Conservation (phyloP, 64 coral and sea anemone species). For the Stichodactyla helianthus region DNA sequence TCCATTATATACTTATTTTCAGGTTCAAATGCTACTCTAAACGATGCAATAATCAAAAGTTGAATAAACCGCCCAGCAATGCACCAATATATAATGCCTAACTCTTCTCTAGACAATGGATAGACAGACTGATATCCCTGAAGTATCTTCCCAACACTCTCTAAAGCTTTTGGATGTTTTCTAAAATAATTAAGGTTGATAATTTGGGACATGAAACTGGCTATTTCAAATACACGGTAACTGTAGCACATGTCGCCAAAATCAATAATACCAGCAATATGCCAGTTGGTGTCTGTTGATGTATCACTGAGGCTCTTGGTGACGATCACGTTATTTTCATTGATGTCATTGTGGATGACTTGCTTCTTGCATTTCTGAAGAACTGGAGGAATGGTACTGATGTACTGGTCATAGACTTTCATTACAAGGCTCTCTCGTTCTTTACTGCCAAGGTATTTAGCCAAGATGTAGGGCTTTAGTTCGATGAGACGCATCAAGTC, state of each 20-base stretch:
- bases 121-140: constrained; percentile 1
- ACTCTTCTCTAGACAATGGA: neutral
- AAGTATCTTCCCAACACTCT: neutral
- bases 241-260: constrained; percentile 10
- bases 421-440: neutral
- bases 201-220: neutral
- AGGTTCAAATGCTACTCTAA: neutral
- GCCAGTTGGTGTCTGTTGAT: neutral
- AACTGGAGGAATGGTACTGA: neutral
- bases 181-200: neutral
- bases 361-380: neutral
- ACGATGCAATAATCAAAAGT: neutral
- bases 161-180: neutral
- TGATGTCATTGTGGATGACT: neutral
- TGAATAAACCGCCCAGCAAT: neutral
- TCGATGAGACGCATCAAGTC: neutral
- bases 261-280: neutral
- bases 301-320: neutral
- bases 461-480: neutral
- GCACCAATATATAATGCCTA: neutral
- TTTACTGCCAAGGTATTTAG: neutral
- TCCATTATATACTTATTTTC: constrained; percentile 1
- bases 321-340: neutral
- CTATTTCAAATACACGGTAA: constrained; percentile 6
- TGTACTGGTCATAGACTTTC: neutral